Evolutionary conservation across 1,140 invertebrate genomes (phyloP).

Genomic region (Sycophaga agraensis): DNA sequence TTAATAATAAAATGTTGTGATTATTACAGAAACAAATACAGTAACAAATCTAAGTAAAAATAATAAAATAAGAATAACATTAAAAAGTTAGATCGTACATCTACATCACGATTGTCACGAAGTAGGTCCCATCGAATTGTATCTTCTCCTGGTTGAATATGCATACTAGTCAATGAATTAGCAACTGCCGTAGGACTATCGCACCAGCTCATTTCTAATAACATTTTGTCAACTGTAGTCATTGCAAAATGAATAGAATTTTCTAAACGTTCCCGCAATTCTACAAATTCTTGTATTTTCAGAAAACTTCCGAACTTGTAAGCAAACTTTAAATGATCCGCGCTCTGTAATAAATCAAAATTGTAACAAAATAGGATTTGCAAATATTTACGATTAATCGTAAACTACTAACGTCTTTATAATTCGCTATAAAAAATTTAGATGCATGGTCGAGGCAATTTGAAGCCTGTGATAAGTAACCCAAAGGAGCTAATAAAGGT

Average conservation of each 20-base stretch:
- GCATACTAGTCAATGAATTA: constrained; percentile 53
- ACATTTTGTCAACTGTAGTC: constrained; percentile 75
- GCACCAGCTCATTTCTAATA: constrained; percentile 72
- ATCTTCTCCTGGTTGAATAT: constrained; percentile 62
- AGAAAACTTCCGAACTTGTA: constrained; percentile 94
- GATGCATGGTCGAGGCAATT: constrained; percentile 71
- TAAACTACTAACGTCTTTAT: constrained; percentile 79
- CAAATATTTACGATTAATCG: background rate
- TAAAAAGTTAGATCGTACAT: constrained; percentile 35
- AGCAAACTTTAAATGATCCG: constrained; percentile 86
- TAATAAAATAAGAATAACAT: too few relatives aligned
- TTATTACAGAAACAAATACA: too few relatives aligned
- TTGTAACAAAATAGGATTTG: constrained; percentile 10
- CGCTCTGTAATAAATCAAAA: constrained; percentile 66
- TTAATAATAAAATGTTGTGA: too few relatives aligned
- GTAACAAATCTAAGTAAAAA: background rate
- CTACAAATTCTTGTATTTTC: constrained; percentile 88
- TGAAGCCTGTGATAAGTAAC: constrained; percentile 66
- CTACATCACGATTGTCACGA: constrained; percentile 64
- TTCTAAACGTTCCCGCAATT: constrained; percentile 78
- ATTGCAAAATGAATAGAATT: constrained; percentile 80
- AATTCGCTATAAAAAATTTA: constrained; percentile 84
- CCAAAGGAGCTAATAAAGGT: constrained; percentile 69
- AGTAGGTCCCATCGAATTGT: constrained; percentile 57
- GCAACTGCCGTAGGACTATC: constrained; percentile 43